These are phyloP conservation scores for Clanis bilineata DNA, from an alignment of 2,888 invertebrate species.

Conservation along the genomic window DNA sequence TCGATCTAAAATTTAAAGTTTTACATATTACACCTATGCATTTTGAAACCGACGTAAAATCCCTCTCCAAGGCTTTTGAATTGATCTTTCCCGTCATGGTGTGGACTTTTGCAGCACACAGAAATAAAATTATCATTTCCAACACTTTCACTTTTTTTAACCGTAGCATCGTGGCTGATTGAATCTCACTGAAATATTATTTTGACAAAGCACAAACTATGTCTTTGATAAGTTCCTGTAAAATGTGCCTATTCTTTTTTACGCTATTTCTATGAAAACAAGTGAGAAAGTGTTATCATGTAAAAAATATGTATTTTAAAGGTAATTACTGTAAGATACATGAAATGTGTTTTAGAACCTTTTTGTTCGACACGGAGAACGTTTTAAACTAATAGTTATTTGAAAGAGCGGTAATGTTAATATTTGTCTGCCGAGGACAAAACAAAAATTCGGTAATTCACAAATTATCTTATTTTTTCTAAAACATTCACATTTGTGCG, in stretches of 20 bases:
- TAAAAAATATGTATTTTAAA: not conserved
- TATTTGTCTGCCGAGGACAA: not conserved
- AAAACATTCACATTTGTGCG: too few species aligned
- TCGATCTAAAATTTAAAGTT: slow-evolving; percentile 30
- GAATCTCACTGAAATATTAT: not conserved
- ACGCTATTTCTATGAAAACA: not conserved
- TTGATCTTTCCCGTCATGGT: not conserved
- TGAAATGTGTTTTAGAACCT: slow-evolving; percentile 1
- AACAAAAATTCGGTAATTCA: too few species aligned
- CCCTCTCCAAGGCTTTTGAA: not conserved
- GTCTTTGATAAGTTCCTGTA: not conserved
- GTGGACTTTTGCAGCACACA: not conserved
- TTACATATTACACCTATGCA: slow-evolving; percentile 34
- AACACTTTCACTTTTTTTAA: not conserved
- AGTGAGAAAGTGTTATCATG: not conserved
- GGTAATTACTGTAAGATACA: not conserved
- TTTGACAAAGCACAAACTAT: not conserved
- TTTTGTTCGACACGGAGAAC: not conserved
- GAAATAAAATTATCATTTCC: not conserved
- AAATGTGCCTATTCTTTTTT: not conserved
- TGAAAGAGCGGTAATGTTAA: not conserved
- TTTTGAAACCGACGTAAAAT: slow-evolving; percentile 24
- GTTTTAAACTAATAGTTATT: not conserved
- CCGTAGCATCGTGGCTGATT: not conserved
- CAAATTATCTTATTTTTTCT: not conserved